Evolutionary conservation across 1,140 invertebrate species (phyloP).

Genomic region (Tachypleus tridentatus): DNA sequence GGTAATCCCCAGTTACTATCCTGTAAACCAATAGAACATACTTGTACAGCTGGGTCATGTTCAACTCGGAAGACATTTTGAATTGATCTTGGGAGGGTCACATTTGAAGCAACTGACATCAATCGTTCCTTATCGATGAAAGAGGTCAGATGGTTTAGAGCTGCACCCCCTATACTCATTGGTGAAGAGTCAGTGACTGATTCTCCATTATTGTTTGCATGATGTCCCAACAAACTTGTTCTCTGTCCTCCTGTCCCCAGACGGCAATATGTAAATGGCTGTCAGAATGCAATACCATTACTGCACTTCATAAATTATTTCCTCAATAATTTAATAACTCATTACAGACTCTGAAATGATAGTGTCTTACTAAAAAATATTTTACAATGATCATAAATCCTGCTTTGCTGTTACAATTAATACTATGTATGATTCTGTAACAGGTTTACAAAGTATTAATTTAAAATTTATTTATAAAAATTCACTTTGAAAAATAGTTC

Average conservation of each 20-base stretch:
- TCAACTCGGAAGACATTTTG: constrained; percentile 5
- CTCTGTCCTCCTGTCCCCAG: constrained; percentile 33
- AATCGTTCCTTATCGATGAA: constrained; percentile 10
- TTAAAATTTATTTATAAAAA: too few relatives aligned
- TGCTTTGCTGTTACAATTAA: too few relatives aligned
- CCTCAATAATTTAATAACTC: too few relatives aligned
- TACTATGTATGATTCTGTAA: too few relatives aligned
- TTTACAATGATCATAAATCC: too few relatives aligned
- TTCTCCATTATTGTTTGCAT: not conserved
- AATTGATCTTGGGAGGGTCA: not conserved
- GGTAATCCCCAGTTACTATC: constrained; percentile 40
- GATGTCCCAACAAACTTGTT: not conserved
- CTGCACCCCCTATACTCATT: not conserved
- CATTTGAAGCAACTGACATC: constrained; percentile 18
- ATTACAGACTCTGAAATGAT: too few relatives aligned
- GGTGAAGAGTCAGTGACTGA: not conserved
- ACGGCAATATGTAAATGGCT: constrained; percentile 40
- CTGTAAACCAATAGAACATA: constrained; percentile 41
- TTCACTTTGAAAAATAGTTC: too few relatives aligned
- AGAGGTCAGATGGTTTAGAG: constrained; percentile 9
- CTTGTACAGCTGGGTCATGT: constrained; percentile 40
- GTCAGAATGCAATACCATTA: constrained; percentile 16
- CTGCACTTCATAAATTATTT: not conserved
- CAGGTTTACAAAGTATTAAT: too few relatives aligned
- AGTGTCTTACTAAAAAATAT: too few relatives aligned